phyloP scores from a whole-genome alignment of 2,797 vertebrate genomes.

The Aldrovandia affinis region DNA sequence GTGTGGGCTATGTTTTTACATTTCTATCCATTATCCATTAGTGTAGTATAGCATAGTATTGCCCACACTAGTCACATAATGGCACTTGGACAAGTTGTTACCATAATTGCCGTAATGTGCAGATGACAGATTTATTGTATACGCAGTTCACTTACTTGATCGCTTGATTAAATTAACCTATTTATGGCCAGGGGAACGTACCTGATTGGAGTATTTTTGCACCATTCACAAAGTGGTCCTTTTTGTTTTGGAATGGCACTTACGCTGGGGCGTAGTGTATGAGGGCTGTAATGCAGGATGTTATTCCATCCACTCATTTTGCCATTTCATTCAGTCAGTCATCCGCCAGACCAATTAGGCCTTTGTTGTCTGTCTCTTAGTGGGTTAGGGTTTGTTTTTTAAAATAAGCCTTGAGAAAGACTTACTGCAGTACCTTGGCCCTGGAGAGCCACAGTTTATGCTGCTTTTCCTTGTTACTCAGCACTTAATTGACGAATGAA shows the following conservation, averaged over 20 bases:
- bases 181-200: neutral
- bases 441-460: neutral
- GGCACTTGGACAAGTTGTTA: neutral
- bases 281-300: neutral
- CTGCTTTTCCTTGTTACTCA: neutral
- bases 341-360: neutral
- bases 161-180: neutral
- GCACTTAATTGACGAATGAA: neutral
- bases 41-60: too few species aligned
- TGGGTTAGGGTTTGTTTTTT: neutral
- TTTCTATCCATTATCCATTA: too few species aligned
- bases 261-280: neutral
- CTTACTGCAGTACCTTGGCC: too few species aligned
- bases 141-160: neutral
- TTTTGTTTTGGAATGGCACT: neutral
- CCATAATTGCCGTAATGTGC: too few species aligned
- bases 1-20: too few species aligned
- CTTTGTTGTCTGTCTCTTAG: neutral
- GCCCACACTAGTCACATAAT: too few species aligned
- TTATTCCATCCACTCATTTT: neutral
- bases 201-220: too few species aligned
- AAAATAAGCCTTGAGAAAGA: too few species aligned
- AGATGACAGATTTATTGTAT: neutral
- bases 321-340: neutral
- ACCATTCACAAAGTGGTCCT: too few species aligned